phyloP scores from a whole-genome alignment of 1,140 invertebrate genomes.

The Drosophila pruinosa region DNA sequence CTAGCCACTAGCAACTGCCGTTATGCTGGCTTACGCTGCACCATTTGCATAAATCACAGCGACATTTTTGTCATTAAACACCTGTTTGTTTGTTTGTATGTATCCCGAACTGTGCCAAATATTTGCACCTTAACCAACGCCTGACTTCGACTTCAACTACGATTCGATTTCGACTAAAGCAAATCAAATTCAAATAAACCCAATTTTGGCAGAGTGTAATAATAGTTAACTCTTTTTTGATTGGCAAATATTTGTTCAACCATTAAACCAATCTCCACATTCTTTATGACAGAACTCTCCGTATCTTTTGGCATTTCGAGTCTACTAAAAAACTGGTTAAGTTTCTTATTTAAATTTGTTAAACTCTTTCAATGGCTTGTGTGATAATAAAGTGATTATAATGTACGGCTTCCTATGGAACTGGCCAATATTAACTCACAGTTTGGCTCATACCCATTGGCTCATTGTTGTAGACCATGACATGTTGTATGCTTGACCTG shows the following conservation, averaged over 20 bases:
- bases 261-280: background rate
- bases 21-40: constrained; percentile 26
- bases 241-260: background rate
- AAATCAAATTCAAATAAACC: constrained; percentile 5
- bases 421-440: background rate
- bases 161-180: background rate
- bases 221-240: constrained; percentile 1
- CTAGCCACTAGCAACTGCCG: constrained; percentile 19
- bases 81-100: constrained; percentile 40
- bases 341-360: background rate
- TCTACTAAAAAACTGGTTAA: background rate
- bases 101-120: constrained; percentile 29
- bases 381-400: background rate
- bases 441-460: background rate
- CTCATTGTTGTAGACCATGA: background rate
- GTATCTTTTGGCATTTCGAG: background rate
- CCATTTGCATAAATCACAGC: constrained; percentile 57
- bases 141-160: background rate
- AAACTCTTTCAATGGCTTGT: background rate
- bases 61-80: constrained; percentile 58
- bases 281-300: background rate
- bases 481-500: background rate
- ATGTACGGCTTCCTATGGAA: constrained; percentile 1
- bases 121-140: constrained; percentile 27
- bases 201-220: background rate